phyloP scores from a whole-genome alignment of 2,113 vertebrate genomes.

The Cryptotis parvus region DNA sequence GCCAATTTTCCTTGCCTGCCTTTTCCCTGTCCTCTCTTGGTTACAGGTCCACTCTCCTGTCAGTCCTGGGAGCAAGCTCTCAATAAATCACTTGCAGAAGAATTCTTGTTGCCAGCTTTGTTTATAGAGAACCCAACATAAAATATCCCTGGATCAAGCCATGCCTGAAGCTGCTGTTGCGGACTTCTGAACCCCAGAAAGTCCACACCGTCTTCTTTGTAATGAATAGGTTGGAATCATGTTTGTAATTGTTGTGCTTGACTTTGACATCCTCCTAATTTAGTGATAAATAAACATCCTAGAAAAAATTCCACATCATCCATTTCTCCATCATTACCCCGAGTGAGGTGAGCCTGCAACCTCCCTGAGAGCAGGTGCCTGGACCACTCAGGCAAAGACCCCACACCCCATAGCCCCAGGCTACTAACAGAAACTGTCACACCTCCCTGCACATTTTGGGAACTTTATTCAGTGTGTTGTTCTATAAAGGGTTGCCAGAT shows the following conservation, averaged over 20 bases:
- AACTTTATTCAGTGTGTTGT: conserved; percentile 70
- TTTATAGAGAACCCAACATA: not conserved
- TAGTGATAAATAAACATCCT: conserved; percentile 24
- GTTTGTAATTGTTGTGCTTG: conserved; percentile 20
- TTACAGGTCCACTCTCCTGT: not conserved
- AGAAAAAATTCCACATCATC: not conserved
- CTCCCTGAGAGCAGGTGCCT: conserved; percentile 27
- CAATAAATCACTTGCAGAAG: not conserved
- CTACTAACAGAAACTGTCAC: conserved; percentile 69
- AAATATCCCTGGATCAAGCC: conserved; percentile 40
- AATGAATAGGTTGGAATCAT: not conserved
- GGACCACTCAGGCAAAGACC: not conserved
- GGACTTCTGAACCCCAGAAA: not conserved
- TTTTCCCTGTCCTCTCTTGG: not conserved
- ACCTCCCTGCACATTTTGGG: conserved; percentile 64
- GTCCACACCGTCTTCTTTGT: not conserved
- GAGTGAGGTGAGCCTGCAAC: not conserved
- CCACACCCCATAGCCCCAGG: not conserved
- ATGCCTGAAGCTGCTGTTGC: not conserved
- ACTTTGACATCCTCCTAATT: conserved; percentile 36
- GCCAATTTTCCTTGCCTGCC: not conserved
- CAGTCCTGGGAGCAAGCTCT: not conserved
- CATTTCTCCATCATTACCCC: not conserved
- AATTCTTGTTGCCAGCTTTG: not conserved
- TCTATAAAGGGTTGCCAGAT: conserved; percentile 77